Base-by-base conservation (phyloP, 2,797 vertebrate species). In the Ciconia nigra region DNA sequence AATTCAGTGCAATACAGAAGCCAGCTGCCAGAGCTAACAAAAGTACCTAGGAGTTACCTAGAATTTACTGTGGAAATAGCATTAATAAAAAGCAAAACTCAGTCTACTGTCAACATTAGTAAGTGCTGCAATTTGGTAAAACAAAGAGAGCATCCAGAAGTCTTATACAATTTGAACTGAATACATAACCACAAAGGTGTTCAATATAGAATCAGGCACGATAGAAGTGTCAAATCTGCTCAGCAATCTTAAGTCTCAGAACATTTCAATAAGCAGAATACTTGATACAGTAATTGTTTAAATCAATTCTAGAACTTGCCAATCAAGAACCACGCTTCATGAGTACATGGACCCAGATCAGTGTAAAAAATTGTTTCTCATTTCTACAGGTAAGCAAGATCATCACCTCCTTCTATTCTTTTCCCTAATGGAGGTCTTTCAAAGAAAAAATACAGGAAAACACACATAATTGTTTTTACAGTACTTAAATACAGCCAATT, bases 1-100 rank as follows among this genome's bases (percentile, higher is more conserved):
- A 97, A 98, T 97, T 97, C 61, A 97, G 31, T 74, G 83, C 44
- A 2, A 87, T 16, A 49, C 18, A 63, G 80, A 96, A 76, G 61
- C 73, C 76, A 39, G n/a, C 89, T 92, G 88, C 91, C 87, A 91
- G 82, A 94, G 94, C 84, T 96, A 95, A 67, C 63, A 73, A 87
- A 19, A 89, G 4, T 37, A 65, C 47, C 59, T 39, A 70, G 72
- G 63, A 79, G 39, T 39, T 71, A 61, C 59, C 58, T 52, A 77
- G 28, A 66, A 69, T 57, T 74, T 54, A 25, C 44, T 67, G 41
- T 15, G 26, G 39, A 47, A 87, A 65, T 24, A 26, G 62, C 31
- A 35, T 39, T 66, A 61, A 41, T 26, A 17, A 17, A 17, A 5
- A 61, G 52, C 58, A 83, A 47, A 42, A 58, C 29, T 42, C 35